These are phyloP conservation scores for Pelmatolapia mariae DNA, from an alignment of 2,113 vertebrate genomes.

Conservation along the genomic window DNA sequence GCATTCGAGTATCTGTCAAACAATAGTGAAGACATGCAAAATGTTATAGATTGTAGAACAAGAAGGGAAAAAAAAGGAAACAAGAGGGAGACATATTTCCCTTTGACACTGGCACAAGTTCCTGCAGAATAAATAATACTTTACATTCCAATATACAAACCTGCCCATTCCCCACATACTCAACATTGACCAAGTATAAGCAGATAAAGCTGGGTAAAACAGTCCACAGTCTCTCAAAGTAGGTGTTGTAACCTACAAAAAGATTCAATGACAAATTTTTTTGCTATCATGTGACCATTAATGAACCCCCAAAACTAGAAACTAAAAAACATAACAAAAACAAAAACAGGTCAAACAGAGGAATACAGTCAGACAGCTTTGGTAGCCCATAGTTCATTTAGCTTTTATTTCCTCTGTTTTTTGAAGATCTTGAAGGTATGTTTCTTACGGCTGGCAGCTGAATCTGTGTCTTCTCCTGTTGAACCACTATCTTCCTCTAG, in stretches of 20 bases:
- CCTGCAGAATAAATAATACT: constrained; percentile 76
- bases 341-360: constrained; percentile 11
- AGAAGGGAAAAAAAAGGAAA: constrained; percentile 26
- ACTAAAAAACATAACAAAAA: neutral
- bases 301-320: neutral
- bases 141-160: constrained; percentile 66
- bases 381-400: constrained; percentile 27
- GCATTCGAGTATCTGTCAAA: constrained; percentile 71
- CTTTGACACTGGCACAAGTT: constrained; percentile 59
- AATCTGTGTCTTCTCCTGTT: constrained; percentile 90
- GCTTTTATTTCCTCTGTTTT: constrained; percentile 88
- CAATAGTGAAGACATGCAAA: constrained; percentile 74
- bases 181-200: constrained; percentile 30
- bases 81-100: constrained; percentile 32
- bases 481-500: constrained; percentile 91
- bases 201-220: constrained; percentile 15
- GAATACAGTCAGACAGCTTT: constrained; percentile 10
- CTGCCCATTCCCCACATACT: constrained; percentile 28
- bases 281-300: constrained; percentile 27
- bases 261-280: constrained; percentile 24
- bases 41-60: constrained; percentile 54
- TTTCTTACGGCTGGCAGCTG: constrained; percentile 87
- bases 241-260: constrained; percentile 43
- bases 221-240: constrained; percentile 36
- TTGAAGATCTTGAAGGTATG: constrained; percentile 98